Percentiles rank a stretch among this genome's conserved stretches.
Conservation (phyloP, 2,888 invertebrate species). For the Myopa tessellatipennis region DNA sequence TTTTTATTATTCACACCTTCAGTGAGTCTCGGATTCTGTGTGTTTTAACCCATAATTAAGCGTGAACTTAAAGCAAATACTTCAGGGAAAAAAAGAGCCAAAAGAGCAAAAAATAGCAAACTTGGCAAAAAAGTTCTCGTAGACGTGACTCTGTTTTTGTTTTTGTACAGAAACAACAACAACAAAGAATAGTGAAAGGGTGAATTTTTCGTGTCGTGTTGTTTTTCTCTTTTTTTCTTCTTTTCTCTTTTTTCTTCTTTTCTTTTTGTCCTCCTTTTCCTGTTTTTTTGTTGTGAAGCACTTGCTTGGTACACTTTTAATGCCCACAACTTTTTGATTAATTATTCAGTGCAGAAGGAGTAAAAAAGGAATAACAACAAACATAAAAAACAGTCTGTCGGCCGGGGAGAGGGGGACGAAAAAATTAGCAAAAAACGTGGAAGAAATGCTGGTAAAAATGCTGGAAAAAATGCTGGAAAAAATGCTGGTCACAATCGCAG, state of each 20-base stretch:
- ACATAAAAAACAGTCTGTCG: background rate
- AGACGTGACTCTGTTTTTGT: background rate
- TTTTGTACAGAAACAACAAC: background rate
- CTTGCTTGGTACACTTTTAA: slow-evolving; percentile 7
- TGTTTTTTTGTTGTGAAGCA: background rate
- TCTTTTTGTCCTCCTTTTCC: background rate
- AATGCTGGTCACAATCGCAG: too few relatives aligned
- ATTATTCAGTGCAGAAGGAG: slow-evolving; percentile 5
- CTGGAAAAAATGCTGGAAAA: too few relatives aligned
- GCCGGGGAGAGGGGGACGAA: too few relatives aligned
- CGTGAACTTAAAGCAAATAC: background rate
- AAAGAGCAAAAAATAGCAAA: background rate
- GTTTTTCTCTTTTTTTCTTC: background rate
- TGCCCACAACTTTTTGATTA: slow-evolving; percentile 20
- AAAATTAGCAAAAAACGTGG: too few relatives aligned
- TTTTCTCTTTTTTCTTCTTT: background rate
- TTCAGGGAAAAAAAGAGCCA: too few relatives aligned
- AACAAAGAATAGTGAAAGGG: background rate
- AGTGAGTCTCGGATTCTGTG: background rate
- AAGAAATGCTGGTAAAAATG: too few relatives aligned
- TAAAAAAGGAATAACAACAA: background rate
- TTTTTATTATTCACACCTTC: background rate
- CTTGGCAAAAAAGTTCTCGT: background rate
- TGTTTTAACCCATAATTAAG: background rate
- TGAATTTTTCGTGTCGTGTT: background rate